phyloP scores from a whole-genome alignment of 2,113 vertebrate species.

The Synchiropus splendidus region DNA sequence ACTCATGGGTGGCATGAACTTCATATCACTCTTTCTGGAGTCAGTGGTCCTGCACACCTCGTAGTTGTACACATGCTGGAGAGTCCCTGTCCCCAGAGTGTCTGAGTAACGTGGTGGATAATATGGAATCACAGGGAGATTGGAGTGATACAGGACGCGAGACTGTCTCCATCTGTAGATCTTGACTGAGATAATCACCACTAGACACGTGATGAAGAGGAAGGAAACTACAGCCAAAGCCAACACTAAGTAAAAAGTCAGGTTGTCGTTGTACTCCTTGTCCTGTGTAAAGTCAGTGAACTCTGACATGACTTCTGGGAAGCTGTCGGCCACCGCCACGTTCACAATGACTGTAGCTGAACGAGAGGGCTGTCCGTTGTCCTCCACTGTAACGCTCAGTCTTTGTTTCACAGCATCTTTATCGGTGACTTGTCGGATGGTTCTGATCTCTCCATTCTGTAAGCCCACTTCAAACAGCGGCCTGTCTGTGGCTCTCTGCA shows the following conservation, averaged over 20 bases:
- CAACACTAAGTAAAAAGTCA: constrained; percentile 36
- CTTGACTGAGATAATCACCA: constrained; percentile 41
- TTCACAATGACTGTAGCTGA: constrained; percentile 46
- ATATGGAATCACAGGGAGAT: constrained; percentile 7
- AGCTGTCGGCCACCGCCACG: constrained; percentile 48
- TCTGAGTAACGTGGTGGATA: constrained; percentile 5
- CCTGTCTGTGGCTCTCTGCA: constrained; percentile 52
- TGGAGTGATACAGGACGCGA: constrained; percentile 20
- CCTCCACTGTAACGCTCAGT: constrained; percentile 23
- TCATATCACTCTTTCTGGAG: constrained; percentile 29
- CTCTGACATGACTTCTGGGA: constrained; percentile 48
- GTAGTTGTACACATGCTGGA: constrained; percentile 17
- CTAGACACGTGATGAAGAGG: constrained; percentile 41
- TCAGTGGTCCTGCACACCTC: constrained; percentile 30
- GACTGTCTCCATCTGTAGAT: constrained; percentile 40
- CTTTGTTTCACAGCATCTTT: constrained; percentile 53
- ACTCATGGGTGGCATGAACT: constrained; percentile 2
- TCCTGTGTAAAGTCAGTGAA: constrained; percentile 29
- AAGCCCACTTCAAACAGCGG: constrained; percentile 53
- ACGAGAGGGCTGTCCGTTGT: constrained; percentile 20
- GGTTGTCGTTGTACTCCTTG: constrained; percentile 32
- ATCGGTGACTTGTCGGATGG: constrained; percentile 44
- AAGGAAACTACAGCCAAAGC: constrained; percentile 46
- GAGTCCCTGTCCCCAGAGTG: constrained; percentile 16
- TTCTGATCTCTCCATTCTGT: constrained; percentile 60